Percentiles rank a stretch among this genome's conserved stretches.
Evolutionary conservation across 2,888 invertebrate genomes (phyloP).

Genomic region (Rhyacophila evoluta): DNA sequence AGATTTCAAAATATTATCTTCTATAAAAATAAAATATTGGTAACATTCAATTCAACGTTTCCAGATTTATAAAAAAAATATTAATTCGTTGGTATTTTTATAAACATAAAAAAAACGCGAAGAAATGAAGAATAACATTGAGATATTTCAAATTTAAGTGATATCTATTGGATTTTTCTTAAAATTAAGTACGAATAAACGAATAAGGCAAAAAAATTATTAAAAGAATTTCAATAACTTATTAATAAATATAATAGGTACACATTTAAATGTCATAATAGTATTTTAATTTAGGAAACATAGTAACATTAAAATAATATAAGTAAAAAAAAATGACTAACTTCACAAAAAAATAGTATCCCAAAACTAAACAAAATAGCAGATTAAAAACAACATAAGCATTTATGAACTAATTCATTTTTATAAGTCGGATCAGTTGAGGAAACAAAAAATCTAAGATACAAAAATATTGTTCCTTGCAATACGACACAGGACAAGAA

Average conservation of each 20-base stretch:
- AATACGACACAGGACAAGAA: background rate
- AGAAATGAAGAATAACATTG: background rate
- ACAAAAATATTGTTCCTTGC: conserved; percentile 28
- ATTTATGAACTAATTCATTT: background rate
- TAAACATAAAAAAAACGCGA: background rate
- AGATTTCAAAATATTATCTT: conserved; percentile 15
- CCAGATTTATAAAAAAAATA: background rate
- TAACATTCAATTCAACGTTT: background rate
- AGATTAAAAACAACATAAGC: background rate
- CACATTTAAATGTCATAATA: background rate
- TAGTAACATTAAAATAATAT: conserved; percentile 24
- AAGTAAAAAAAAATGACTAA: conserved; percentile 44
- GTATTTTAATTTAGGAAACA: background rate
- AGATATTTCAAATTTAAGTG: background rate
- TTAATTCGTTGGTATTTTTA: conserved; percentile 8
- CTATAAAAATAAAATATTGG: conserved; percentile 6
- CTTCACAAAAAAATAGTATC: conserved; percentile 37
- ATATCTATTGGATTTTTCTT: background rate
- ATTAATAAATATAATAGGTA: conserved; percentile 19
- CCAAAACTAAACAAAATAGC: conserved; percentile 20
- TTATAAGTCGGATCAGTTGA: conserved; percentile 28
- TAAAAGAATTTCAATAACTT: background rate
- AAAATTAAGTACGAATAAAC: conserved; percentile 31
- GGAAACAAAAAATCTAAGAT: conserved; percentile 33
- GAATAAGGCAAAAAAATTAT: conserved; percentile 8